phyloP scores from a whole-genome alignment of 2,113 vertebrate species.

The Pachycephala philippinensis region DNA sequence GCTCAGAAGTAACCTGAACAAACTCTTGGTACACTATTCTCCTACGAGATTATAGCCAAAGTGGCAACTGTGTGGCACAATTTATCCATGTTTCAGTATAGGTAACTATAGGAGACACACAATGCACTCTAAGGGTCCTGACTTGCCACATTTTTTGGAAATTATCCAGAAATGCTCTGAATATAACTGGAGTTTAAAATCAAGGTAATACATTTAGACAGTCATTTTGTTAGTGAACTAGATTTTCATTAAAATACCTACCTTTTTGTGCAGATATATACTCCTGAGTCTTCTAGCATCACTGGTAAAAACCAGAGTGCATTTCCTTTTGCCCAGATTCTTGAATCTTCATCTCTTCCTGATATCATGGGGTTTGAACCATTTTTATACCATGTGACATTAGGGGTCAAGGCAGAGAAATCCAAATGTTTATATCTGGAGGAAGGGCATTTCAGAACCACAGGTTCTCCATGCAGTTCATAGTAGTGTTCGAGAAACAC shows the following conservation, averaged over 20 bases:
- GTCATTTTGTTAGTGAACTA: background rate
- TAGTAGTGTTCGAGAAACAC: constrained; percentile 45
- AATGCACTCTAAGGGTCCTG: background rate
- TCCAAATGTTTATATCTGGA: constrained; percentile 16
- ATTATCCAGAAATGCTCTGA: background rate
- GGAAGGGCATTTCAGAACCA: constrained; percentile 77
- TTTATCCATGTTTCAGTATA: background rate
- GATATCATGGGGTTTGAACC: background rate
- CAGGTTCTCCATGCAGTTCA: constrained; percentile 77
- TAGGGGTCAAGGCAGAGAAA: background rate
- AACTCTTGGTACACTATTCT: background rate
- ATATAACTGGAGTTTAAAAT: background rate
- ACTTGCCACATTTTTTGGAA: background rate
- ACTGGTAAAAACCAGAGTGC: constrained; percentile 85
- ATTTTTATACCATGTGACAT: constrained; percentile 70
- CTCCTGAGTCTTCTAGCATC: constrained; percentile 76
- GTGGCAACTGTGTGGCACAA: rapidly evolving
- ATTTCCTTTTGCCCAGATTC: constrained; percentile 55
- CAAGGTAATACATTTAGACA: background rate
- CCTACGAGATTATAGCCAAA: rapidly evolving
- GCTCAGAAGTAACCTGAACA: background rate
- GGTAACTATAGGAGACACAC: background rate
- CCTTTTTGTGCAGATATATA: constrained; percentile 83
- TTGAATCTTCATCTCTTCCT: constrained; percentile 32
- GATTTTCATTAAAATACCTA: constrained; percentile 27